These are phyloP conservation scores for Drosophila murphyi DNA, from an alignment of 1,140 invertebrate species.

Conservation along the genomic window DNA sequence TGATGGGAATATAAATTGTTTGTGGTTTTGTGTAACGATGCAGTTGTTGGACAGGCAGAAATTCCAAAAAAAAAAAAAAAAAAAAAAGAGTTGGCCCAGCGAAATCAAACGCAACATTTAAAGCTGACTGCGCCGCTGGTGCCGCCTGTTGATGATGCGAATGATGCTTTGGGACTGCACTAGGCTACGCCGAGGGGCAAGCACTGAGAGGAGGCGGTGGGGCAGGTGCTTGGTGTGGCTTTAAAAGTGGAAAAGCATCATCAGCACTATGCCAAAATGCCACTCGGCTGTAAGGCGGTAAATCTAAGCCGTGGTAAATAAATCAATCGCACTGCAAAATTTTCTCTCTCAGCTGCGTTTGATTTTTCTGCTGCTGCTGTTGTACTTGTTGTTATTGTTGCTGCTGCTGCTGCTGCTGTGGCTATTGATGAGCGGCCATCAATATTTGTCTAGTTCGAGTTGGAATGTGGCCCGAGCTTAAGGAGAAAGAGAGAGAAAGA, in stretches of 20 bases:
- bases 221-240: background rate
- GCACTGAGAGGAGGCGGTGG: background rate
- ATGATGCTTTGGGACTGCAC: conserved; percentile 40
- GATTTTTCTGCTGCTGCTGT: conserved; percentile 52
- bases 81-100: conserved; percentile 60
- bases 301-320: conserved; percentile 83
- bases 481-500: conserved; percentile 14
- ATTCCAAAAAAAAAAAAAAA: conserved; percentile 29
- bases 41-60: conserved; percentile 49
- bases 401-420: conserved; percentile 45
- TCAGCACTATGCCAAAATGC: conserved; percentile 81
- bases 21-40: conserved; percentile 83
- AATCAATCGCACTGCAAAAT: conserved; percentile 78
- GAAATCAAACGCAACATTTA: conserved; percentile 79
- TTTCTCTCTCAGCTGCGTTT: conserved; percentile 62
- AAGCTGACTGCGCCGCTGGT: conserved; percentile 55
- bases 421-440: conserved; percentile 81
- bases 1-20: conserved; percentile 84
- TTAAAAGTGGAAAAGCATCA: conserved; percentile 61
- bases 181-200: conserved; percentile 11
- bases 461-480: conserved; percentile 73
- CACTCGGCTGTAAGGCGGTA: conserved; percentile 74
- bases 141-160: conserved; percentile 60
- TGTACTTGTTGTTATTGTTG: conserved; percentile 38
- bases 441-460: conserved; percentile 81